phyloP scores from a whole-genome alignment of 1,140 invertebrate genomes.

The Drosophila bocqueti region DNA sequence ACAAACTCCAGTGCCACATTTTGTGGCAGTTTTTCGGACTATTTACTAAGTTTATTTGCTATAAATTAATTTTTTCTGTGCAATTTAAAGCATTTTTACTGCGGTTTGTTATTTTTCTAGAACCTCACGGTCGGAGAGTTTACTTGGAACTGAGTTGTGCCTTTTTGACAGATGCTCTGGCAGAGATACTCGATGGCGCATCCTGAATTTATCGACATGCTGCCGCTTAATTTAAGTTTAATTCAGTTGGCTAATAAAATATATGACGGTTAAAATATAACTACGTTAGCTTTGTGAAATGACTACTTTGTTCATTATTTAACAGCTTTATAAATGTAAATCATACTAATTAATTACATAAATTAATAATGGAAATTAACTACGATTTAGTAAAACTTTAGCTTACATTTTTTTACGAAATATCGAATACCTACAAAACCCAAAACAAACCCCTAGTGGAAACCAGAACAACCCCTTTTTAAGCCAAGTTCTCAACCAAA shows the following conservation, averaged over 20 bases:
- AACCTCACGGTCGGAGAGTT: slow-evolving; percentile 42
- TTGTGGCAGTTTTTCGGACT: slow-evolving; percentile 25
- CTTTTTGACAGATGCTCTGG: slow-evolving; percentile 14
- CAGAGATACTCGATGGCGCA: slow-evolving; percentile 14
- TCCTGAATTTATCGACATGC: neutral
- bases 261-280: neutral
- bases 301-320: neutral
- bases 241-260: too few species aligned
- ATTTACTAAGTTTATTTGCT: slow-evolving; percentile 2
- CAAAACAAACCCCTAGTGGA: neutral
- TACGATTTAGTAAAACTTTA: too few species aligned
- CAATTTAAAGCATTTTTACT: slow-evolving; percentile 42
- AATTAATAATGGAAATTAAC: too few species aligned
- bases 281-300: too few species aligned
- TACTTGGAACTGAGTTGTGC: slow-evolving; percentile 46
- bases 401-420: neutral
- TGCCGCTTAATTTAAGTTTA: slow-evolving; percentile 2
- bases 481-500: slow-evolving; percentile 40
- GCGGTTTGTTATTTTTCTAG: slow-evolving; percentile 2
- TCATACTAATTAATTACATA: neutral
- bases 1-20: slow-evolving; percentile 64
- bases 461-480: slow-evolving; percentile 11
- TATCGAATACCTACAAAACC: neutral
- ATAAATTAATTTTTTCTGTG: neutral
- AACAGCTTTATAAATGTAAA: neutral